A percentile compares a stretch with the other conserved stretches of the same genome.
Conservation (phyloP, 2,113 vertebrate species). For the Apistogramma diplotaenia region DNA sequence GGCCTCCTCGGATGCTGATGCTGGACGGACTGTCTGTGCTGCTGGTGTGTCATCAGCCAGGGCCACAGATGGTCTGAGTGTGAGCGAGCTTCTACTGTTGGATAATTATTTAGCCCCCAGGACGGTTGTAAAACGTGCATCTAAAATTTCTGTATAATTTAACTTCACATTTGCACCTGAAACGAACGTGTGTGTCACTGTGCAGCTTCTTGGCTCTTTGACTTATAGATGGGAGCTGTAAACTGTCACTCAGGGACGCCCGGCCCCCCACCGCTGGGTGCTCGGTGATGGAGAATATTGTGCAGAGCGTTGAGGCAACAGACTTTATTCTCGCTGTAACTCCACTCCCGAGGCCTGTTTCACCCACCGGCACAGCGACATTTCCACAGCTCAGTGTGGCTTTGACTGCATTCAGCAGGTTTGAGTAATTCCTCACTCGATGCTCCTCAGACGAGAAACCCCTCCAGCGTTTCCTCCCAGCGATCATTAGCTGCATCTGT, state of each 20-base stretch:
- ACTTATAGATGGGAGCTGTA: neutral
- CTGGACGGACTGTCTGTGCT: neutral
- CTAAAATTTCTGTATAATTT: neutral
- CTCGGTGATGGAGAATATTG: neutral
- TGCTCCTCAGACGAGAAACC: neutral
- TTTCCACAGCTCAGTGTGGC: neutral
- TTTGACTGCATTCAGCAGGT: neutral
- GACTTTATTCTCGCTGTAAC: neutral
- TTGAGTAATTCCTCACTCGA: neutral
- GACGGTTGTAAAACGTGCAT: neutral
- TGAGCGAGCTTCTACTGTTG: neutral
- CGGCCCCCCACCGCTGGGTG: too few species aligned
- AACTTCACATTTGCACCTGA: neutral
- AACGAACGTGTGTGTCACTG: neutral
- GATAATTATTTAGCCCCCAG: neutral
- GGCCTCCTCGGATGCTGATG: conserved; percentile 6
- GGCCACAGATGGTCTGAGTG: neutral
- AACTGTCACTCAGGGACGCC: neutral
- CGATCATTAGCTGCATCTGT: neutral
- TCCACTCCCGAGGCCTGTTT: neutral
- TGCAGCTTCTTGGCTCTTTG: neutral
- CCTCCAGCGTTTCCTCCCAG: neutral
- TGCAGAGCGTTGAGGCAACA: neutral
- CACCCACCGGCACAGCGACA: neutral
- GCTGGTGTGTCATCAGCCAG: conserved; percentile 3